Evolutionary conservation across 2,797 vertebrate genomes (phyloP), one percentile per base, ranked within the genome.

Genomic region (Orestias chungarensis): DNA sequence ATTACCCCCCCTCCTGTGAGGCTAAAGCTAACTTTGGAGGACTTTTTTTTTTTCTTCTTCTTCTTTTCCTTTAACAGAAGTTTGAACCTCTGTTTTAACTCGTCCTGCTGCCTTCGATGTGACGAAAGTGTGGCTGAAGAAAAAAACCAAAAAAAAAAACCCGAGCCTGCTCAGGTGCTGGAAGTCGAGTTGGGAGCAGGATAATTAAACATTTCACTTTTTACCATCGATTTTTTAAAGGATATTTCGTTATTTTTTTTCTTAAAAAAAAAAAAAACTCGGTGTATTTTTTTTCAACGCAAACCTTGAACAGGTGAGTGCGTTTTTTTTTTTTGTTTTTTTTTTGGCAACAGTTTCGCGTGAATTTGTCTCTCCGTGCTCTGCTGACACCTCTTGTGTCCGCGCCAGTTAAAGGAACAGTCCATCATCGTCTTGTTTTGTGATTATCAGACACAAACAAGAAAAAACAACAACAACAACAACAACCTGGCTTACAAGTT

Each of bases 151-250:
- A 29, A n/a, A 38, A 27, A 62, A 29, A n/a, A 38, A 27, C 57
- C 70, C 6, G 73, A 75, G 68, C 67, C 76, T 55, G 5, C 85
- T 87, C 92, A 92, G 91, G 90, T 93, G 92, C 84, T 83, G 38
- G 42, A 69, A 43, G 27, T 73, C 66, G 55, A 27, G 0, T 55
- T 50, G 43, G 27, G 23, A 31, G 40, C 4, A 76, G 29, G 50
- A n/a, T 5, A 52, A 25, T 8, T 31, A 17, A 57, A 15, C 15
- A 7, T 23, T 42, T 12, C 43, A 59, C 55, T 35, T 59, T 35
- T 59, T 20, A 35, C 9, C 31, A 9, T 29, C 54, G 27, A 17
- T 35, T 9, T 17, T 33, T 27, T 12, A n/a, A n/a, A n/a, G n/a
- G n/a, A n/a, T 35, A 33, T n/a, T 69, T n/a, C 8, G 29, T 9